Base-by-base conservation (phyloP, 2,888 invertebrate genomes). In the Argynnis bischoffii region DNA sequence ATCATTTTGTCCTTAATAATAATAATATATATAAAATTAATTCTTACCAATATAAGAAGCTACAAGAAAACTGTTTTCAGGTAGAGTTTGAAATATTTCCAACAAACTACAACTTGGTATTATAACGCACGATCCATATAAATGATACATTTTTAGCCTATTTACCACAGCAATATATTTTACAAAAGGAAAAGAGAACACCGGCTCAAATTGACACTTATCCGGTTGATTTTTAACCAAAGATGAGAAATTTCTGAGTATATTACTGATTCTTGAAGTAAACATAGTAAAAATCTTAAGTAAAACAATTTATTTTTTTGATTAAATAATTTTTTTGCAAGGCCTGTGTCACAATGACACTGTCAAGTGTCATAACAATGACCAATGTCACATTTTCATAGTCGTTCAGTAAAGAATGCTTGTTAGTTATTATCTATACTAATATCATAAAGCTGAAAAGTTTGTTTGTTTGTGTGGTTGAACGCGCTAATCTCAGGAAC, bases 61-160 rank as follows among this genome's bases (percentile, higher is more conserved):
- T 51, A 82, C 72, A 13, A 85, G 53, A 64, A 86, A 81, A 54
- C 82, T 79, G 55, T 85, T 76, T 46, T 80, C 72, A 18, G 89
- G 81, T 11, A 92, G 63, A 31, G 86, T 54, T 72, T 82, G 82
- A 3, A 85, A 74, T 66, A 85, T 77, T 82, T 92, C 90, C 75
- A 94, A 76, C 63, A 89, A 65, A 54, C 86, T 86, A 69, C 87
- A 81, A 56, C 79, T 74, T 18, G 94, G 94, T 69, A 94, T 66
- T 35, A 83, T 81, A 68, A 90, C 59, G 47, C 84, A 79, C 5
- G 93, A 87, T 55, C 87, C 84, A 48, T 82, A 67, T 18, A 92
- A 77, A 69, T 94, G 94, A 79, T 93, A 94, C 3, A 91, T 79
- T 85, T 94, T 94, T 21, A 94, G 81, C 75, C 93, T 90, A 79